A percentile compares a stretch with the other conserved stretches of the same genome.
Conservation (phyloP, 2,113 vertebrate species). For the Nestor notabilis region DNA sequence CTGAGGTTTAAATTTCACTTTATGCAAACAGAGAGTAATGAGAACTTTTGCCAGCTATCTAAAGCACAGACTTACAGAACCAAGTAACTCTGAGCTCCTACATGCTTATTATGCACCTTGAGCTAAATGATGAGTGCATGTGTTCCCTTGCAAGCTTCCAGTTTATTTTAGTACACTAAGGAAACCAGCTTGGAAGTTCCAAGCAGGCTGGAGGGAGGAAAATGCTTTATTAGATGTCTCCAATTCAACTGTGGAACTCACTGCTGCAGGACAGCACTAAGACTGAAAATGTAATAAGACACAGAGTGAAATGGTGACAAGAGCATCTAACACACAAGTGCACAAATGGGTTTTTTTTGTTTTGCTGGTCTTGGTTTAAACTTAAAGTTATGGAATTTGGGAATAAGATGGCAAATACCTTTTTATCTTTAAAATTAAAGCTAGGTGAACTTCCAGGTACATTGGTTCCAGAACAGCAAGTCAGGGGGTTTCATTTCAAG, state of each 20-base stretch:
- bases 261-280: neutral
- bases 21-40: neutral
- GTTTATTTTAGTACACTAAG: neutral
- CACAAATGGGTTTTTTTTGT: neutral
- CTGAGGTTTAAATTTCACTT: neutral
- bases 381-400: neutral
- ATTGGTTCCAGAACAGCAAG: neutral
- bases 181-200: neutral
- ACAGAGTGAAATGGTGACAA: neutral
- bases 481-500: neutral
- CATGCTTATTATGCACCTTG: neutral
- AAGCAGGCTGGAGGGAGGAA: neutral
- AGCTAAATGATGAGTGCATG: neutral
- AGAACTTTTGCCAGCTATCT: neutral
- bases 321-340: rapidly evolving
- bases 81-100: neutral
- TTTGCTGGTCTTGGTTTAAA: neutral
- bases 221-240: neutral
- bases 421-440: neutral
- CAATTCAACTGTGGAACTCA: neutral
- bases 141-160: neutral
- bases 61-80: neutral
- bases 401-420: neutral
- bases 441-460: neutral
- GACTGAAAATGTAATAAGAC: neutral